phyloP scores from a whole-genome alignment of 2,113 vertebrate genomes.

The Nothocercus julius region DNA sequence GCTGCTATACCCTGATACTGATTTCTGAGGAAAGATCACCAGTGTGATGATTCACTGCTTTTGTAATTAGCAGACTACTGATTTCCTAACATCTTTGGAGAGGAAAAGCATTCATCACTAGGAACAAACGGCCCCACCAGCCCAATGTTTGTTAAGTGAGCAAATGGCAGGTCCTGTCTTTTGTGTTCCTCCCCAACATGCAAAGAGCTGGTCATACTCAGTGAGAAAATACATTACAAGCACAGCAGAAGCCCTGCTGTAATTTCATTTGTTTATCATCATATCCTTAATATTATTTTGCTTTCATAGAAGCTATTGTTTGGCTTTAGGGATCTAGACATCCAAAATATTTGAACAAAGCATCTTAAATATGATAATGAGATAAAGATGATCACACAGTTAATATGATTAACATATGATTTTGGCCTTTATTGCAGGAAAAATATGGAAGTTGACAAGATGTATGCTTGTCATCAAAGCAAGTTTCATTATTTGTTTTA shows the following conservation, averaged over 20 bases:
- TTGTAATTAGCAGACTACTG: not conserved
- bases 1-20: not conserved
- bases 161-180: not conserved
- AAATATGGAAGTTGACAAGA: not conserved
- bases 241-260: not conserved
- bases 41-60: not conserved
- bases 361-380: not conserved
- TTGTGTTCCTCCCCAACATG: accelerated
- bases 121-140: not conserved
- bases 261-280: constrained; percentile 16
- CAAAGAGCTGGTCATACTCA: not conserved
- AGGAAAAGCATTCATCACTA: not conserved
- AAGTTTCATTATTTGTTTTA: not conserved
- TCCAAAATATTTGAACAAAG: not conserved
- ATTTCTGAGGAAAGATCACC: not conserved
- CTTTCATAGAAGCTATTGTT: not conserved
- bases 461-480: not conserved
- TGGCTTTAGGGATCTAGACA: not conserved
- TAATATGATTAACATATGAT: not conserved
- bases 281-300: not conserved
- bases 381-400: not conserved
- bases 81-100: not conserved
- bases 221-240: not conserved
- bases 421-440: not conserved
- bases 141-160: not conserved